Evolutionary conservation across 2,797 vertebrate species (phyloP), one percentile per base, ranked within the genome.

Genomic region (Xenentodon cancila): DNA sequence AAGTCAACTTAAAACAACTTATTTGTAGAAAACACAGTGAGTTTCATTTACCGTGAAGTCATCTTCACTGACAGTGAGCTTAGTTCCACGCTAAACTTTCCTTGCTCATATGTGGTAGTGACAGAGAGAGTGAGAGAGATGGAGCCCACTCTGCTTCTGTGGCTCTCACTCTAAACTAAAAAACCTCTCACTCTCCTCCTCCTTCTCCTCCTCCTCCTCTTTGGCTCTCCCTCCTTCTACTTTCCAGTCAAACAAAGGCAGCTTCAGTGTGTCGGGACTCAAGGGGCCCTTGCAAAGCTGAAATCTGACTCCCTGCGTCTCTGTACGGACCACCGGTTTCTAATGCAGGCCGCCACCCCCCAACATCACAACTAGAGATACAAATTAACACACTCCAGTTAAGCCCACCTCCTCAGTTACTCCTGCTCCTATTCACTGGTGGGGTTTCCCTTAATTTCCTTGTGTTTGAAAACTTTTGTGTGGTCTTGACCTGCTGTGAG

Each of bases 211-310:
- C 54, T 66, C 50, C 30, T 50, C 30, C 32, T 40, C 37, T 15
- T 40, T 40, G 37, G 37, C 61, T 18, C 77, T 55, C 83, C 61
- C 73, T 69, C 81, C 66, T 66, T 75, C 66, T 68, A 75, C 53
- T 80, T 83, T 66, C 86, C 84, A 89, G 82, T 91, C 92, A 93
- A 92, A 97, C 95, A 96, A 96, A 96, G 94, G 91, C 94, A 88
- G 94, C 93, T 93, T 95, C 90, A 95, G 93, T 92, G 90, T 71
- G 70, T 82, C 72, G 71, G 87, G 91, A 92, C 88, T 94, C 88
- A 67, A 75, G 84, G 88, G 79, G 76, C 69, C 89, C 92, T 93
- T 71, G 85, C 85, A 78, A 43, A 91, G 73, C 90, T 96, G 96
- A 95, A 97, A 97, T 87, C 77, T 53, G 95, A 97, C 91, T 92